Evolutionary conservation across 2,888 invertebrate species (phyloP).

Genomic region (Adelphocoris suturalis): DNA sequence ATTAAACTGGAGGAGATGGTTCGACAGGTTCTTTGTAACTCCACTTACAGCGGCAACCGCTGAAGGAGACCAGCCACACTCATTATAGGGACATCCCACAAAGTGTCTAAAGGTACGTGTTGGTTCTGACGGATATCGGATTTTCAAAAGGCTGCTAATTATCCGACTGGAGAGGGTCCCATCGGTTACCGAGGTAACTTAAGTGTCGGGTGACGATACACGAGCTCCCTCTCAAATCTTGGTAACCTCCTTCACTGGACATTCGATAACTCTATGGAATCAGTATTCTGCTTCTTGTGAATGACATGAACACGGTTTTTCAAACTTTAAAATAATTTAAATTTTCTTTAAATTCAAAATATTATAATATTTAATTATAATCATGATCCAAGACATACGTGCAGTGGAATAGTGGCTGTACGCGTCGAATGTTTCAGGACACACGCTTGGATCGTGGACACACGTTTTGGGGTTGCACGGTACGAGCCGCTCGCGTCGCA

Average conservation of each 20-base stretch:
- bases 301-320: too few relatives aligned
- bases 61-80: neutral
- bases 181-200: neutral
- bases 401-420: too few relatives aligned
- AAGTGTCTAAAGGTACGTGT: neutral
- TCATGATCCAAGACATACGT: too few relatives aligned
- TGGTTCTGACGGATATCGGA: constrained; percentile 29
- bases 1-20: too few relatives aligned
- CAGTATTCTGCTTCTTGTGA: neutral
- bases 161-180: neutral
- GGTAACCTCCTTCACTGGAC: neutral
- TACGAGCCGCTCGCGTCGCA: too few relatives aligned
- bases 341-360: too few relatives aligned
- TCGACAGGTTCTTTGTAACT: neutral
- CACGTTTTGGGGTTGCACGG: too few relatives aligned
- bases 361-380: too few relatives aligned
- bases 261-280: neutral
- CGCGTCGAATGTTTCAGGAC: too few relatives aligned
- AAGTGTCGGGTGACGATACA: neutral
- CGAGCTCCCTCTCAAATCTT: neutral
- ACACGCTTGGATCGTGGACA: too few relatives aligned
- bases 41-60: neutral
- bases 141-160: constrained; percentile 44
- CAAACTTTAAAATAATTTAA: too few relatives aligned
- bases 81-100: neutral